Percentiles rank a stretch among this genome's conserved stretches.
phyloP scores from a whole-genome alignment of 2,888 invertebrate species.

The Argyresthia goedartella region DNA sequence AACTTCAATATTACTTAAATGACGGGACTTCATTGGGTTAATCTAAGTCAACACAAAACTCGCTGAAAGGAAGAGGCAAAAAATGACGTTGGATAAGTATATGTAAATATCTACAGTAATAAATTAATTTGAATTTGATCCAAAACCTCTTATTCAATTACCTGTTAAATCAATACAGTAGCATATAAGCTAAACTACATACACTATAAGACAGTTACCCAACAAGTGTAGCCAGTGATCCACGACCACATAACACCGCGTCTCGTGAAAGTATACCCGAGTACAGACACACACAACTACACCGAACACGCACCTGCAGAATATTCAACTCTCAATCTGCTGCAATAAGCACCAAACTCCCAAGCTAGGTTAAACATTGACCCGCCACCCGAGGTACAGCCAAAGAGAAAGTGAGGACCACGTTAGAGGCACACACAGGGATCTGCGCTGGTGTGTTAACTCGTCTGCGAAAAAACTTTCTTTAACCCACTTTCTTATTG shows the following conservation, averaged over 20 bases:
- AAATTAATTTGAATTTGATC: too few relatives aligned
- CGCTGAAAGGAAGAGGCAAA: too few relatives aligned
- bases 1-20: too few relatives aligned
- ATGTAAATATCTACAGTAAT: too few relatives aligned
- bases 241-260: slow-evolving; percentile 45
- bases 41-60: too few relatives aligned
- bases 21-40: too few relatives aligned
- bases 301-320: background rate
- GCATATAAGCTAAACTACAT: too few relatives aligned
- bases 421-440: slow-evolving; percentile 38
- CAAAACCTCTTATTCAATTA: too few relatives aligned
- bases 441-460: slow-evolving; percentile 17
- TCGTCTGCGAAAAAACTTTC: slow-evolving; percentile 60
- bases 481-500: slow-evolving; percentile 68
- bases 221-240: slow-evolving; percentile 34
- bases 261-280: slow-evolving; percentile 62
- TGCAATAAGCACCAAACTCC: background rate
- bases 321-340: background rate
- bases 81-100: too few relatives aligned
- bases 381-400: too few relatives aligned
- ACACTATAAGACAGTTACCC: background rate
- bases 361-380: slow-evolving; percentile 9
- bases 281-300: background rate
- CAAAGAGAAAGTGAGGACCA: slow-evolving; percentile 65
- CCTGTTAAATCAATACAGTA: too few relatives aligned